phyloP scores from a whole-genome alignment of 1,140 invertebrate species.

The Drosophila pseudoananassae region DNA sequence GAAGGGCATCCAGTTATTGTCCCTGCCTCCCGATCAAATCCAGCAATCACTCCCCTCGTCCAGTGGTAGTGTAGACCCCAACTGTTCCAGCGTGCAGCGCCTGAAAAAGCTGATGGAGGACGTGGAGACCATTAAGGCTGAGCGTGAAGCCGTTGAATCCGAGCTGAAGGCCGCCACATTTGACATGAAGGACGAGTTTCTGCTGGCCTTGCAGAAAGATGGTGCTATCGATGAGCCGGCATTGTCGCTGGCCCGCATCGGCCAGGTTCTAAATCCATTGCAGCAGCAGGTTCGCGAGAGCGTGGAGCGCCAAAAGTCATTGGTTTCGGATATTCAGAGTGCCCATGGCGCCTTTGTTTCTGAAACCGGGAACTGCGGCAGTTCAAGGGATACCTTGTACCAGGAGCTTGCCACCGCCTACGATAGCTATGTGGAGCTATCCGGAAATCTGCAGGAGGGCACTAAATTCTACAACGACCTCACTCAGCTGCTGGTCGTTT shows the following conservation, averaged over 20 bases:
- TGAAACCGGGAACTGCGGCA: constrained; percentile 88
- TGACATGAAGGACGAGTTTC: constrained; percentile 94
- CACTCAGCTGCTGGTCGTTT: constrained; percentile 95
- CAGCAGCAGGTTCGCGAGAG: constrained; percentile 92
- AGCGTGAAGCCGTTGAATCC: constrained; percentile 94
- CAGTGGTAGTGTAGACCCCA: constrained; percentile 85
- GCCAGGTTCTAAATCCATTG: constrained; percentile 91
- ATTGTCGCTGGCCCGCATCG: constrained; percentile 91
- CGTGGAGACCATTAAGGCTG: constrained; percentile 94
- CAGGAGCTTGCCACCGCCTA: constrained; percentile 94
- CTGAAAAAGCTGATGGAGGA: constrained; percentile 93
- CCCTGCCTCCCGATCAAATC: constrained; percentile 89
- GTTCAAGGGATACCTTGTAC: constrained; percentile 91
- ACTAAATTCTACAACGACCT: constrained; percentile 99
- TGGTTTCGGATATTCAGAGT: constrained; percentile 91
- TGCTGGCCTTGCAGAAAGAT: constrained; percentile 91
- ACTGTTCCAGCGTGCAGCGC: constrained; percentile 87
- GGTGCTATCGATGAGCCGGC: constrained; percentile 94
- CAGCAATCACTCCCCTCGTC: constrained; percentile 87
- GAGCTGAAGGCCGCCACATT: constrained; percentile 93
- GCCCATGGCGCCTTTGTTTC: constrained; percentile 90
- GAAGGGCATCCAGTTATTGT: constrained; percentile 92
- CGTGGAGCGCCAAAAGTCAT: constrained; percentile 90
- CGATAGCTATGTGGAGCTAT: constrained; percentile 96
- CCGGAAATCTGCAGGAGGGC: constrained; percentile 96